A percentile compares a stretch with the other conserved stretches of the same genome.
phyloP scores from a whole-genome alignment of 64 coral and sea anemone species.

The Stichodactyla helianthus region DNA sequence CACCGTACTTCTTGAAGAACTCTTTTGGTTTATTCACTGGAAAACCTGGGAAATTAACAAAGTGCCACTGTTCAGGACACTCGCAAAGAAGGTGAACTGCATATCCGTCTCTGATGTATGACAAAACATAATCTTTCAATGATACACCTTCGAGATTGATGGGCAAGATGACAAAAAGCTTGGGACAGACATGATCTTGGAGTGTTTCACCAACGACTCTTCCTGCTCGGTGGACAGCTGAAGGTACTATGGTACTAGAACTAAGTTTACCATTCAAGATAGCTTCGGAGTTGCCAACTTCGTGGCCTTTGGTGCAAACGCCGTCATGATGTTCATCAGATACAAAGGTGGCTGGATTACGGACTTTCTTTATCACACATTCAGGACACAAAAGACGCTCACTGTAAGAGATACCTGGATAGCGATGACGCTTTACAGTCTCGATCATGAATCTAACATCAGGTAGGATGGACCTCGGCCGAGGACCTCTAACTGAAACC shows the following conservation, averaged over 20 bases:
- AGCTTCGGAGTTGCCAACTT: slow-evolving; percentile 21
- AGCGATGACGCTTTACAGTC: slow-evolving; percentile 35
- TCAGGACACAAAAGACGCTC: slow-evolving; percentile 42
- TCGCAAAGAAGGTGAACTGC: slow-evolving; percentile 81
- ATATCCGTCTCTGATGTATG: slow-evolving; percentile 56
- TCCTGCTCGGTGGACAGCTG: neutral
- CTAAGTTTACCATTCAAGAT: slow-evolving; percentile 38
- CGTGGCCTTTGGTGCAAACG: slow-evolving; percentile 45
- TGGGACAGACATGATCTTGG: slow-evolving; percentile 14
- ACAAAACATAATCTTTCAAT: neutral
- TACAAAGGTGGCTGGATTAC: slow-evolving; percentile 36
- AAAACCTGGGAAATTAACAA: slow-evolving; percentile 60
- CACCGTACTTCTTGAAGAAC: slow-evolving; percentile 48
- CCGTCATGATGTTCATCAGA: neutral
- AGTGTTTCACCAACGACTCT: slow-evolving; percentile 10
- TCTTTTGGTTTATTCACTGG: slow-evolving; percentile 43
- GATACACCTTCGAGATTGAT: no score
- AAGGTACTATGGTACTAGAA: neutral
- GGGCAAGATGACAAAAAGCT: no score
- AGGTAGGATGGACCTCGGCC: slow-evolving; percentile 63
- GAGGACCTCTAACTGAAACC: slow-evolving; percentile 41
- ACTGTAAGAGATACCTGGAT: slow-evolving; percentile 56
- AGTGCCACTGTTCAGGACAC: slow-evolving; percentile 77
- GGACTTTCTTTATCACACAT: slow-evolving; percentile 37
- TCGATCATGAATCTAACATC: slow-evolving; percentile 49